Evolutionary conservation across 2,797 vertebrate species (phyloP).

Genomic region (Channa striata): DNA sequence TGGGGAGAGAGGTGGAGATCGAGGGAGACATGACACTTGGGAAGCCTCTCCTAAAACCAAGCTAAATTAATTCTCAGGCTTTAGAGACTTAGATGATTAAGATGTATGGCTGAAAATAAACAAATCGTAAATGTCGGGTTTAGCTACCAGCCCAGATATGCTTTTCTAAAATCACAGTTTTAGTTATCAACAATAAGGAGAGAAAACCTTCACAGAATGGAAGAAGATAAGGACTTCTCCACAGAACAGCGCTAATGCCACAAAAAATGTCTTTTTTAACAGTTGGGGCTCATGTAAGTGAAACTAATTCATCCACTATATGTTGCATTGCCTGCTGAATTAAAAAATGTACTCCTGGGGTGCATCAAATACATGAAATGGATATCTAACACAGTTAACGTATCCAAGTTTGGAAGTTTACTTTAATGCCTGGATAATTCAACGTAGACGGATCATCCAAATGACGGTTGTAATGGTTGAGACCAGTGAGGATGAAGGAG

Average conservation of each 20-base stretch:
- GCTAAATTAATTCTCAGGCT: slow-evolving; percentile 26
- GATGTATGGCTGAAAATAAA: background rate
- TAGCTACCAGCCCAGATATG: too few species aligned
- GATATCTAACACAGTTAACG: slow-evolving; percentile 8
- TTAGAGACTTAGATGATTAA: background rate
- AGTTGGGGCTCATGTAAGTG: background rate
- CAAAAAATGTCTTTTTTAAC: background rate
- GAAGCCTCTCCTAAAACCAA: slow-evolving; percentile 41
- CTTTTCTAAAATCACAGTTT: background rate
- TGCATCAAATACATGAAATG: slow-evolving; percentile 22
- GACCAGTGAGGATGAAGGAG: slow-evolving; percentile 35
- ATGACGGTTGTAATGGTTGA: slow-evolving; percentile 23
- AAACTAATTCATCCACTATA: background rate
- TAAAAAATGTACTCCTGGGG: background rate
- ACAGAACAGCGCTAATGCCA: background rate
- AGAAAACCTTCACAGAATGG: background rate
- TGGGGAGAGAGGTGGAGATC: slow-evolving; percentile 66
- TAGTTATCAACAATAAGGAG: background rate
- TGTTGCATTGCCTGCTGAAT: background rate
- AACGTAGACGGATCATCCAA: slow-evolving; percentile 34
- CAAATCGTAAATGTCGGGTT: background rate
- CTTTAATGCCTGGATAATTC: slow-evolving; percentile 28
- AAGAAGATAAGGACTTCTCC: slow-evolving; percentile 3
- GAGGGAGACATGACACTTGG: slow-evolving; percentile 38
- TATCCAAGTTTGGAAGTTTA: slow-evolving; percentile 27